phyloP scores from a whole-genome alignment of 2,888 invertebrate genomes.

The Drosophila paramelanica region DNA sequence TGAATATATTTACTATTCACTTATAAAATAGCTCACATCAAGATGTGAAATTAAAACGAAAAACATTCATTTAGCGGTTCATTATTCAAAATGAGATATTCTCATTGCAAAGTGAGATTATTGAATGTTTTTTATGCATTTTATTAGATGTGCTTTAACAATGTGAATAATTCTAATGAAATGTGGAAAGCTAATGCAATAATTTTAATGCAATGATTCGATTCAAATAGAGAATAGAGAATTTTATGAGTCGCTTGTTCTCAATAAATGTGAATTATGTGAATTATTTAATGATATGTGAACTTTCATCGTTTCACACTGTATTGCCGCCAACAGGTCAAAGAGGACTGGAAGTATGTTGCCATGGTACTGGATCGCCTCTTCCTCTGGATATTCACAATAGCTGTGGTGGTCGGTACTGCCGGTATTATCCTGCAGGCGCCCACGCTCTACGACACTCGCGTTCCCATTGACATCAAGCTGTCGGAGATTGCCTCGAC shows the following conservation, averaged over 20 bases:
- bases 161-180: not conserved
- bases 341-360: slow-evolving; percentile 99
- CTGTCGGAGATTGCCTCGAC: slow-evolving; percentile 95
- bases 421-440: slow-evolving; percentile 97
- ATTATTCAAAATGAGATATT: too few species aligned
- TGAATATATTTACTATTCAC: too few species aligned
- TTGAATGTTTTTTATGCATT: too few species aligned
- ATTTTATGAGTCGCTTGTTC: not conserved
- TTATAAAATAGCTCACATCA: too few species aligned
- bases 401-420: slow-evolving; percentile 97
- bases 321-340: slow-evolving; percentile 87
- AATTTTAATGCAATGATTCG: too few species aligned
- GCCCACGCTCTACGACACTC: slow-evolving; percentile 96
- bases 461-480: slow-evolving; percentile 94
- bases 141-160: too few species aligned
- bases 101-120: too few species aligned
- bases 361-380: slow-evolving; percentile 98
- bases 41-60: too few species aligned
- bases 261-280: slow-evolving; percentile 18
- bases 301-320: slow-evolving; percentile 6
- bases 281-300: slow-evolving; percentile 3
- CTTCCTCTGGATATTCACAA: slow-evolving; percentile 98
- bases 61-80: too few species aligned
- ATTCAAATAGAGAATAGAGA: too few species aligned
- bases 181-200: too few species aligned